Evolutionary conservation across 2,797 vertebrate genomes (phyloP), one percentile per base, ranked within the genome.

Genomic region (Chelmon rostratus): DNA sequence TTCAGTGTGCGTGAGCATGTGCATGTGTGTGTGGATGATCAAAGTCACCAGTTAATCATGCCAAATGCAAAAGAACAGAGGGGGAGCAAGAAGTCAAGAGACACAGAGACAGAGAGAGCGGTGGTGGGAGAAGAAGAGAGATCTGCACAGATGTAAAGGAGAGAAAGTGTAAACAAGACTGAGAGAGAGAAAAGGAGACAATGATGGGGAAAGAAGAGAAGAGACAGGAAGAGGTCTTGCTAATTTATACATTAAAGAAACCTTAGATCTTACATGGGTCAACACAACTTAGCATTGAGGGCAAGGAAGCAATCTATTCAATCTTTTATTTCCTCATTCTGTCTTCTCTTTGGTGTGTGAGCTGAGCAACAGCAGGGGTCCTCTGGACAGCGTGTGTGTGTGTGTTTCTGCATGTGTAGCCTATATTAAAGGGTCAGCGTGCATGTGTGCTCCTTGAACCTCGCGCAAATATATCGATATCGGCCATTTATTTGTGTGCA

Each of bases 231-330:
- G 85, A 88, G 81, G 68, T 81, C 84, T 91, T 74, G 50, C 78
- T 91, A 83, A 92, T 94, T 92, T 91, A 93, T 85, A 93, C 91
- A 93, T 95, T 93, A 93, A 91, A 94, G 89, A 70, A 58, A 76
- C 72, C 85, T 87, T 79, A 92, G 89, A 93, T 91, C 91, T 90
- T 80, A 88, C 88, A 83, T 37, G 79, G 89, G 91, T 90, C 88
- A 85, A 86, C 90, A 90, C 84, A 89, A 89, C 85, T 94, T 87
- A 92, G 80, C 88, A 86, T 72, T 63, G 82, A 83, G 79, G 74
- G 66, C 84, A 85, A 89, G 85, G 83, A 87, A 85, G 85, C 88
- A 91, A 90, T 90, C 90, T 91, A 93, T 91, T 90, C 88, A 92
- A 92, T 92, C 86, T 90, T 92, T 88, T 78, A 86, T 84, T 86